These are phyloP conservation scores for Orussus abietinus DNA, from an alignment of 1,140 invertebrate species.

Conservation along the genomic window DNA sequence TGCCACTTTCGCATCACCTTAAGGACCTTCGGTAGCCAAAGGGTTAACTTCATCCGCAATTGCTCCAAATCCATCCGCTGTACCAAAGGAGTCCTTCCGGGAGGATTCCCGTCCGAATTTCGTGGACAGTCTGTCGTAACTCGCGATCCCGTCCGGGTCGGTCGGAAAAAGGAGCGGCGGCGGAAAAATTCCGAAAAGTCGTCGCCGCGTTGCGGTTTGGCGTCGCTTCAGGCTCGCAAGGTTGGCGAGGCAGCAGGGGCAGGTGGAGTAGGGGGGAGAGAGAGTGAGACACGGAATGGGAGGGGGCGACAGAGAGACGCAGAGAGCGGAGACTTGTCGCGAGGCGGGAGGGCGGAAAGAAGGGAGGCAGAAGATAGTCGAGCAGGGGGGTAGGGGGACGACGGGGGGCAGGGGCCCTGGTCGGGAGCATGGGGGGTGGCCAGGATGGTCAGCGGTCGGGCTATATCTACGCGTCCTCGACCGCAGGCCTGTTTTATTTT, in stretches of 20 bases:
- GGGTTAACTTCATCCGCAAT: too few relatives aligned
- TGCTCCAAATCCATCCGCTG: too few relatives aligned
- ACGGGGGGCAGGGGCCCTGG: slow-evolving; percentile 2
- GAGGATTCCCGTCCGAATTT: too few relatives aligned
- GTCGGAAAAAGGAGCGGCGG: slow-evolving; percentile 2
- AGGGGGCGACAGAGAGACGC: slow-evolving; percentile 13
- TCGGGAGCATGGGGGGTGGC: slow-evolving; percentile 17
- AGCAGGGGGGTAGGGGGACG: not conserved
- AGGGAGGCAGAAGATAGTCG: slow-evolving; percentile 8
- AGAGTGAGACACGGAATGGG: slow-evolving; percentile 16
- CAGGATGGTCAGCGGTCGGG: slow-evolving; percentile 42
- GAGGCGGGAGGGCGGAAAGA: slow-evolving; percentile 15
- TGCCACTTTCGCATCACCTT: too few relatives aligned
- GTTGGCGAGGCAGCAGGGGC: slow-evolving; percentile 13
- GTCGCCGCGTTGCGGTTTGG: slow-evolving; percentile 42
- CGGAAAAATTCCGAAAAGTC: slow-evolving; percentile 26
- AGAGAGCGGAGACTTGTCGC: slow-evolving; percentile 13
- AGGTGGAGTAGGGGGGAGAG: slow-evolving; percentile 13
- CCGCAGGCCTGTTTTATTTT: slow-evolving; percentile 55
- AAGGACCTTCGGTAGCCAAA: too few relatives aligned
- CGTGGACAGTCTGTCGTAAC: too few relatives aligned
- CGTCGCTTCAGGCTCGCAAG: slow-evolving; percentile 34
- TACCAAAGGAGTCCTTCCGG: too few relatives aligned
- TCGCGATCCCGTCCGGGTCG: too few relatives aligned
- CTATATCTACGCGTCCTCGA: slow-evolving; percentile 49